Evolutionary conservation across 2,113 vertebrate species (phyloP).

Genomic region (Capreolus pygargus): DNA sequence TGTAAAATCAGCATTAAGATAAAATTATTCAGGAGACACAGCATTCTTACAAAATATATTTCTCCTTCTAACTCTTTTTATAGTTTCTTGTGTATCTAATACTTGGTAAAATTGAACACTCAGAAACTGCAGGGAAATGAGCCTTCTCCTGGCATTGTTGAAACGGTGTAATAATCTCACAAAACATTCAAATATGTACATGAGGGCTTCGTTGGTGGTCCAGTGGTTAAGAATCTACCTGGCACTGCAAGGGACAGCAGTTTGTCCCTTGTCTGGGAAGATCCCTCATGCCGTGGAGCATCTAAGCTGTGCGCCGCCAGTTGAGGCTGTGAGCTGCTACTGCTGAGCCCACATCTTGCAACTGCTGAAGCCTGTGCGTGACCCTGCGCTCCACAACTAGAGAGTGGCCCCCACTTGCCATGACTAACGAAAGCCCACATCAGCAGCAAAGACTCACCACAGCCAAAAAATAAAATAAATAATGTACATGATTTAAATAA

Average conservation of each 20-base stretch:
- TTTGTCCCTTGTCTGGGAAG: not conserved
- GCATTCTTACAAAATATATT: not conserved
- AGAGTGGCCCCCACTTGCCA: not conserved
- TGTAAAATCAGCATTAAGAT: not conserved
- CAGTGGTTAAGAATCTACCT: not conserved
- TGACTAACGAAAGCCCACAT: not conserved
- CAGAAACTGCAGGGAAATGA: not conserved
- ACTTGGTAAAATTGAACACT: not conserved
- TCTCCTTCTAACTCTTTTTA: not conserved
- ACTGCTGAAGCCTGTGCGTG: not conserved
- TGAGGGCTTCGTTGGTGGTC: not conserved
- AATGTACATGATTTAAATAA: not conserved
- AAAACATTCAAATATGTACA: not conserved
- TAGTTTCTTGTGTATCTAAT: not conserved
- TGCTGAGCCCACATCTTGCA: not conserved
- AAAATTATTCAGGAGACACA: not conserved
- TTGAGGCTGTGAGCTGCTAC: not conserved
- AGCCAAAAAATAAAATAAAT: not conserved
- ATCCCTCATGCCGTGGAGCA: not conserved
- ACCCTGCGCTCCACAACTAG: not conserved
- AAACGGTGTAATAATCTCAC: not conserved
- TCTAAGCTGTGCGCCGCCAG: accelerated
- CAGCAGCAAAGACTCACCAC: not conserved
- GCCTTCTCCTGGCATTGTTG: not conserved
- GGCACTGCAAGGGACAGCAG: not conserved